Percentiles rank a stretch among this genome's conserved stretches.
Conservation (phyloP, 1,140 invertebrate genomes). For the Teleopsis dalmanni region DNA sequence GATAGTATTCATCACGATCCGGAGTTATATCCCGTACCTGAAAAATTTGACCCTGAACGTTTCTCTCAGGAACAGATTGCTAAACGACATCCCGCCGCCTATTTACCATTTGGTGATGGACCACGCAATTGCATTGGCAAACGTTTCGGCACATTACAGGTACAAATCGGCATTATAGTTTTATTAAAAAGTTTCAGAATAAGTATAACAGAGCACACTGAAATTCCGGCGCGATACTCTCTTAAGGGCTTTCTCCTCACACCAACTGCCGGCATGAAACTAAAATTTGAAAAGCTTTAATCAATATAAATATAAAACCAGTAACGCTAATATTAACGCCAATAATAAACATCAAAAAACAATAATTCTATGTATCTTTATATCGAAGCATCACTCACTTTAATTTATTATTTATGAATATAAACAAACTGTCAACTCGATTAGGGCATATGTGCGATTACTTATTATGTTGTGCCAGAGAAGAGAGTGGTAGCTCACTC, state of each 20-base stretch:
- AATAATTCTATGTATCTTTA: too few species aligned
- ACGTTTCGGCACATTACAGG: conserved; percentile 46
- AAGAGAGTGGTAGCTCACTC: too few species aligned
- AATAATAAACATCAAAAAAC: too few species aligned
- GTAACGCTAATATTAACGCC: too few species aligned
- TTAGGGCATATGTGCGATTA: too few species aligned
- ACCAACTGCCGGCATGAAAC: neutral
- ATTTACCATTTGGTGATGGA: conserved; percentile 50
- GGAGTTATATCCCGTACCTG: conserved; percentile 56
- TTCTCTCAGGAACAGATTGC: conserved; percentile 51
- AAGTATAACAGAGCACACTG: neutral
- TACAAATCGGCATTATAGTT: conserved; percentile 38
- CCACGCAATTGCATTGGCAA: conserved; percentile 49
- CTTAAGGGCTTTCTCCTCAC: conserved; percentile 8
- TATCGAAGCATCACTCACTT: too few species aligned
- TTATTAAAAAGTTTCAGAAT: conserved; percentile 24
- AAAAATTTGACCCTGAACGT: conserved; percentile 59
- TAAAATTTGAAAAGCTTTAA: conserved; percentile 10
- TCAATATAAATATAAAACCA: too few species aligned
- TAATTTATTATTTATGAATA: too few species aligned
- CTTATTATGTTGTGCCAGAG: too few species aligned
- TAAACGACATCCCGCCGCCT: conserved; percentile 45
- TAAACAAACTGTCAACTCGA: too few species aligned
- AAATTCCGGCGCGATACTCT: conserved; percentile 9
- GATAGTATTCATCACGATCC: conserved; percentile 58